phyloP scores from a whole-genome alignment of 2,797 vertebrate species.

The Melanotaenia nigrans region DNA sequence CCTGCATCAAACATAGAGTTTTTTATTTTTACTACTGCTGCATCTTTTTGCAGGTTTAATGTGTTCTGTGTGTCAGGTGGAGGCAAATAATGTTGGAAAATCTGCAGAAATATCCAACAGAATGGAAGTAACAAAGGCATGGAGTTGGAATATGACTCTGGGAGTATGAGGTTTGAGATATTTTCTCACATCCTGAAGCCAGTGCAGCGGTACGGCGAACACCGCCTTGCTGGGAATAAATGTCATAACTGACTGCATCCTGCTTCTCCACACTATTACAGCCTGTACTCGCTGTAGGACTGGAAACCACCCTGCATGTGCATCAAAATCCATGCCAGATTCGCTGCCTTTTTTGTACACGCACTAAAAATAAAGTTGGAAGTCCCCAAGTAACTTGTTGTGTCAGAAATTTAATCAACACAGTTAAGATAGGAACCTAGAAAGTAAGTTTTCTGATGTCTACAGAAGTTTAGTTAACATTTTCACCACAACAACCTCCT shows the following conservation, averaged over 20 bases:
- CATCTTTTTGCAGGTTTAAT: too few relatives aligned
- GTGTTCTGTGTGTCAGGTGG: neutral
- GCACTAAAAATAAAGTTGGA: constrained; percentile 21
- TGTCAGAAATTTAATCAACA: neutral
- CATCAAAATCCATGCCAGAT: constrained; percentile 53
- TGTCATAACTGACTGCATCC: constrained; percentile 42
- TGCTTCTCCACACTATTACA: constrained; percentile 42
- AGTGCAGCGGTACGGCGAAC: constrained; percentile 40
- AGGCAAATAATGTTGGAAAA: constrained; percentile 2
- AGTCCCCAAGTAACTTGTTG: constrained; percentile 17
- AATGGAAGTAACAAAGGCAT: constrained; percentile 9
- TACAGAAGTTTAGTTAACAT: too few relatives aligned
- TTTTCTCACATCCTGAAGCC: constrained; percentile 64
- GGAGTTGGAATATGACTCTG: constrained; percentile 22
- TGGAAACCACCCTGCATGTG: constrained; percentile 64
- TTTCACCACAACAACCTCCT: too few relatives aligned
- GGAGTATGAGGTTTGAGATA: constrained; percentile 31
- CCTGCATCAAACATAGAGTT: too few relatives aligned
- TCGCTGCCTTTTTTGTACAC: constrained; percentile 64
- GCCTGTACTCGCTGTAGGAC: constrained; percentile 49
- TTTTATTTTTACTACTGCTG: too few relatives aligned
- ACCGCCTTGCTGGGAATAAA: constrained; percentile 66
- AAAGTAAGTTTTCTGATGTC: too few relatives aligned
- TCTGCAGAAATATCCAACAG: neutral
- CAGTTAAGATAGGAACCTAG: neutral